Evolutionary conservation across 2,888 invertebrate species (phyloP).

Genomic region (Catonia carolina): DNA sequence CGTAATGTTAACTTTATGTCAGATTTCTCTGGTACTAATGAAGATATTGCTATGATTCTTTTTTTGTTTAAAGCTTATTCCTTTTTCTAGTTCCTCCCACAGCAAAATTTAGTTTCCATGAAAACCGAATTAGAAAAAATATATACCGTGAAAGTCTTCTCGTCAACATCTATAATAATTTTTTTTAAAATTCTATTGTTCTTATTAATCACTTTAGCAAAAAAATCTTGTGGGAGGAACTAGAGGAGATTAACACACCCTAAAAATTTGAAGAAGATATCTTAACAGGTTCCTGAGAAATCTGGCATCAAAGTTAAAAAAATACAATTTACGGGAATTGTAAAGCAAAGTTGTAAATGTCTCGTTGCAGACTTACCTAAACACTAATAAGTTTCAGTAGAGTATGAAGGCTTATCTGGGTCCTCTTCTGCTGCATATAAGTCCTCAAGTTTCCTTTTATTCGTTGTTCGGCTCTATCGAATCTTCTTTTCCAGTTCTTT

Average conservation of each 20-base stretch:
- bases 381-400: background rate
- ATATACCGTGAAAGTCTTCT: no score
- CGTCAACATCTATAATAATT: background rate
- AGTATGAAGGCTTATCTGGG: background rate
- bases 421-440: conserved; percentile 11
- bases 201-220: background rate
- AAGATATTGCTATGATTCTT: background rate
- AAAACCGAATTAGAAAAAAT: no score
- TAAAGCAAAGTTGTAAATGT: background rate
- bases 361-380: background rate
- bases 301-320: no score
- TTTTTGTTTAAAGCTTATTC: background rate
- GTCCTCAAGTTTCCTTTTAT: conserved; percentile 15
- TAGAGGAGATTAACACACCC: background rate
- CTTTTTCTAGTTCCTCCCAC: background rate
- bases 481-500: conserved; percentile 17
- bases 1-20: background rate
- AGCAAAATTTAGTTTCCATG: no score
- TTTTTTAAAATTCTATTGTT: background rate
- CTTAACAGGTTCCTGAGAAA: no score
- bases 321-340: no score
- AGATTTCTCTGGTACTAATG: background rate
- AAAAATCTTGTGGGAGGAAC: background rate
- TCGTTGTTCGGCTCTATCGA: conserved; percentile 14
- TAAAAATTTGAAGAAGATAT: no score